Evolutionary conservation across 2,113 vertebrate species (phyloP).

Genomic region (Crocuta crocuta): DNA sequence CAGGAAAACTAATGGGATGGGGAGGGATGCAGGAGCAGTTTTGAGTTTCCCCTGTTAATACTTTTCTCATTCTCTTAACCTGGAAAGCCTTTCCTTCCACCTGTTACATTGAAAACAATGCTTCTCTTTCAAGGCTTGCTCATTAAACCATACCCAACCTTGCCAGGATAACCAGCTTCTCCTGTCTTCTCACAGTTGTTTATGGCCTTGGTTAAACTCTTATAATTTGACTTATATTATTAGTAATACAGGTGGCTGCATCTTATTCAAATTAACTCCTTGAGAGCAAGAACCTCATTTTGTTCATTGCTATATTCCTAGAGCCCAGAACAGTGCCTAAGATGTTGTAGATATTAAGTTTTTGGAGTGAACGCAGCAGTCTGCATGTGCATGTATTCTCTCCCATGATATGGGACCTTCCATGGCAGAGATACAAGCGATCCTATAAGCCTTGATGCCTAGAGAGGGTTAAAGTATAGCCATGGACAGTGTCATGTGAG

Average conservation of each 20-base stretch:
- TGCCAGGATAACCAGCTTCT: not conserved
- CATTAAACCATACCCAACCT: not conserved
- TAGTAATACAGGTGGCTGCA: not conserved
- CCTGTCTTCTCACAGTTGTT: not conserved
- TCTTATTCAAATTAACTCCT: constrained; percentile 18
- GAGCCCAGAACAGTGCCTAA: not conserved
- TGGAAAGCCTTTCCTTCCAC: not conserved
- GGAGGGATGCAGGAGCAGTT: not conserved
- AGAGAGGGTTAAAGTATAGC: not conserved
- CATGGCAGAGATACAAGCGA: not conserved
- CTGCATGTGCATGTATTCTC: not conserved
- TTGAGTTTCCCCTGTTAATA: not conserved
- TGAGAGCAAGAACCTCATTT: not conserved
- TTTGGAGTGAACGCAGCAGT: not conserved
- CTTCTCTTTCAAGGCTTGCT: not conserved
- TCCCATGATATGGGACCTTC: not conserved
- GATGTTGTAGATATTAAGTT: not conserved
- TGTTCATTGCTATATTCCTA: not conserved
- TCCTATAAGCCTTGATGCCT: not conserved
- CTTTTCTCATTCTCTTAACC: not conserved
- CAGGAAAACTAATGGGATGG: not conserved
- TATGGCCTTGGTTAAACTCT: not conserved
- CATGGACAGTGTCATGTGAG: not conserved
- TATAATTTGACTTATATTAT: not conserved
- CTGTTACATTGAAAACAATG: not conserved